Conservation (phyloP, 92 coral and sea anemone genomes). For the Parazoanthus swiftii region DNA sequence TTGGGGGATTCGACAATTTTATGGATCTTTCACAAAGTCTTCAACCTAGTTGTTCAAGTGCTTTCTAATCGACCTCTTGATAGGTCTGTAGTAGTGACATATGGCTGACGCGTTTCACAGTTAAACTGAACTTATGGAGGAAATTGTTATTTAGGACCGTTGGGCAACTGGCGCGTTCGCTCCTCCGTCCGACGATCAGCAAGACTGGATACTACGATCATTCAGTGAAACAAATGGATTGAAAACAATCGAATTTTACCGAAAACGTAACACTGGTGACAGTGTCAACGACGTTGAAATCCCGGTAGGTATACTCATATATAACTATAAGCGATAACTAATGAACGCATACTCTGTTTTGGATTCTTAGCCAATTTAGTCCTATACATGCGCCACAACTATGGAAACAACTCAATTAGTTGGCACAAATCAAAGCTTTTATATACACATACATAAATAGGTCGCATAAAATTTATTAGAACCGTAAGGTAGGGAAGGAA, state of each 20-base stretch:
- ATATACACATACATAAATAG: too few species aligned
- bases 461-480: too few species aligned
- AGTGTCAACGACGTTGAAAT: slow-evolving; percentile 2
- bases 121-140: background rate
- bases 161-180: background rate
- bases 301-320: background rate
- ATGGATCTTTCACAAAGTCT: too few species aligned
- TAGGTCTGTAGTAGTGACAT: too few species aligned
- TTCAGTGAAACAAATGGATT: background rate
- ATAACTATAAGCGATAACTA: background rate
- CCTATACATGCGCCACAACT: too few species aligned
- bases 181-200: background rate
- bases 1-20: too few species aligned
- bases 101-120: background rate
- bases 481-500: too few species aligned
- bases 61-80: too few species aligned
- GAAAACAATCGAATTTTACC: slow-evolving; percentile 1
- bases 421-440: too few species aligned
- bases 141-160: background rate
- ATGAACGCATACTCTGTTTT: background rate
- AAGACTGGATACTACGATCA: background rate
- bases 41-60: too few species aligned
- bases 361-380: background rate
- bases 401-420: too few species aligned
- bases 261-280: slow-evolving; percentile 5